phyloP scores from a whole-genome alignment of 2,888 invertebrate genomes.

The Mayetiola destructor region DNA sequence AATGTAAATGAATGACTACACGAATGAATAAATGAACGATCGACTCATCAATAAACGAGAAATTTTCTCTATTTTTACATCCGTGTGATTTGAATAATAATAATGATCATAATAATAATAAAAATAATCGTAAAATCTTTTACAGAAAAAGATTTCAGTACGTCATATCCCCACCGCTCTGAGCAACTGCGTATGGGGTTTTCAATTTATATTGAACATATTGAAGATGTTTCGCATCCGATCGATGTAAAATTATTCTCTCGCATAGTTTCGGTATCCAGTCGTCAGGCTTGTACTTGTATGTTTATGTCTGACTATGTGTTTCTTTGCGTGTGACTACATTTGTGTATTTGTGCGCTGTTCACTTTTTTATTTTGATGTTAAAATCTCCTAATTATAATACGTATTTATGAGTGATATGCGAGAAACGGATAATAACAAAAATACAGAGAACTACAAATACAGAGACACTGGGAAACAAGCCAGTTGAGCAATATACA shows the following conservation, averaged over 20 bases:
- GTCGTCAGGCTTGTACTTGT: no score
- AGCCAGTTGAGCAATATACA: no score
- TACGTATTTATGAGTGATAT: background rate
- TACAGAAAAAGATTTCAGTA: no score
- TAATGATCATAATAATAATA: background rate
- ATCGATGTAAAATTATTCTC: no score
- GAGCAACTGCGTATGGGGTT: no score
- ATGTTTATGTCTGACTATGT: background rate
- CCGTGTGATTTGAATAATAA: conserved; percentile 5
- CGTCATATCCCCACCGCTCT: no score
- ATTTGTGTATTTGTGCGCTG: background rate
- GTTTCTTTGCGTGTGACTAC: background rate
- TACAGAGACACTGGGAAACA: no score
- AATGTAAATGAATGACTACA: no score
- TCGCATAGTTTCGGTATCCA: no score
- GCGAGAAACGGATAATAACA: background rate
- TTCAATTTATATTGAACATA: no score
- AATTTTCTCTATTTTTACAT: background rate
- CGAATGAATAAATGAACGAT: no score
- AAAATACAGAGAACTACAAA: background rate
- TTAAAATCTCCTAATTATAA: conserved; percentile 5
- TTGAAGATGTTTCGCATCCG: conserved; percentile 8
- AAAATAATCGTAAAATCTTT: background rate
- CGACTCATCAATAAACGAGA: no score
- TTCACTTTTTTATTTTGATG: background rate